Percentiles rank a stretch among this genome's conserved stretches.
phyloP scores from a whole-genome alignment of 2,113 vertebrate genomes.

The Pseudonaja textilis region DNA sequence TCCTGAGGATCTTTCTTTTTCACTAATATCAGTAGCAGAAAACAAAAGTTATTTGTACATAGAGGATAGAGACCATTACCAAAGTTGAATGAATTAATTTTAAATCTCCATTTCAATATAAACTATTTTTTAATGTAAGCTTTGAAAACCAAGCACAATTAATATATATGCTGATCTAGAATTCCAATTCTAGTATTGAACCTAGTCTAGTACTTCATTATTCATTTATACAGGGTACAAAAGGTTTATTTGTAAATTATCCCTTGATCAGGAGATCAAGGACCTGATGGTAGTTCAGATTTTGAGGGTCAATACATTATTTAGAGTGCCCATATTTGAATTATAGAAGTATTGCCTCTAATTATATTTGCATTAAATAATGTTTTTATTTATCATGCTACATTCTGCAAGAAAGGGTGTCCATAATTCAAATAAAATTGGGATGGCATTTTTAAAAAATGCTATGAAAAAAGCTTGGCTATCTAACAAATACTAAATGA shows the following conservation, averaged over 20 bases:
- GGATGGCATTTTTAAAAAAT: neutral
- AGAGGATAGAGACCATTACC: neutral
- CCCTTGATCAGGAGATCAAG: neutral
- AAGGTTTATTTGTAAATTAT: neutral
- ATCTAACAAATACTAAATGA: neutral
- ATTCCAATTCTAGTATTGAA: neutral
- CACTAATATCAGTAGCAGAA: slow-evolving; percentile 46
- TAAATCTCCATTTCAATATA: neutral
- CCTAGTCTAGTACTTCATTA: neutral
- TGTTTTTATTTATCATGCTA: neutral
- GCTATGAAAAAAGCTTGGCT: neutral
- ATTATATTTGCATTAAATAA: neutral
- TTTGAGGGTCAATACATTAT: neutral
- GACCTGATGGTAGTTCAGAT: neutral
- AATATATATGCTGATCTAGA: neutral
- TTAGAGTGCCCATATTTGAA: neutral
- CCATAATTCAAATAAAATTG: neutral
- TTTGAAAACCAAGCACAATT: neutral
- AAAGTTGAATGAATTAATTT: neutral
- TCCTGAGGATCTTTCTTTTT: slow-evolving; percentile 89
- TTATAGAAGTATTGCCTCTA: neutral
- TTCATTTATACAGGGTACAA: neutral
- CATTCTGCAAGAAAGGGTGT: neutral
- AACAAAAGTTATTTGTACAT: slow-evolving; percentile 32
- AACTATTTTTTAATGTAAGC: neutral